Evolutionary conservation across 2,113 vertebrate genomes (phyloP), one percentile per base, ranked within the genome.

Genomic region (Xenopus laevis): DNA sequence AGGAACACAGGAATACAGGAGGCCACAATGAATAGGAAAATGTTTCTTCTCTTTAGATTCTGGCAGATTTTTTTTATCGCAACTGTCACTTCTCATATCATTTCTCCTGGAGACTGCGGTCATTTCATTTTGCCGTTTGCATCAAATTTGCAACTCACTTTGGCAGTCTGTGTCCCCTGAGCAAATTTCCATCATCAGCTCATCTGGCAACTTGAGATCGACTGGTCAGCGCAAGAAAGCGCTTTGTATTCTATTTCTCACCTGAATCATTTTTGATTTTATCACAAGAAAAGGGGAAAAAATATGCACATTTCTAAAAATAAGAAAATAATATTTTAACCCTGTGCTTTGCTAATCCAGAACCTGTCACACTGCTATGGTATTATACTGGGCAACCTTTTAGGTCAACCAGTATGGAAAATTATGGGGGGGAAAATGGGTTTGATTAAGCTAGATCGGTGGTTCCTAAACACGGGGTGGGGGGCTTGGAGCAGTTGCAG

Each of bases 121-220:
- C 57, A 68, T 75, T 75, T 75, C 72, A 68, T 75, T 75, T 67
- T 68, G 45, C 61, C 61, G 58, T 75, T 75, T 75, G 72, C 72
- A 75, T 75, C 72, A 75, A 20, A 75, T 68, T 75, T 75, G 68
- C 72, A 68, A 75, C 68, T 68, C 72, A 53, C 65, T 75, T 67
- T 68, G 65, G 72, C 65, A 75, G 64, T 7, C 72, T 0, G 44
- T 17, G 65, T 68, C 72, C 72, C 65, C 72, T 61, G 65, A 75
- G 72, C 58, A 61, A 67, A 75, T 68, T 75, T 50, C 72, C 57
- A 75, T 75, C 72, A 75, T 75, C 72, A 68, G 58, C 72, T 75
- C 62, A 75, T 75, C 72, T 68, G 65, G 72, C 65, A 68, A 62
- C 72, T 45, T 16, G 57, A 61, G 65, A 75, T 62, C 44, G 46